phyloP scores from a whole-genome alignment of 2,797 vertebrate species.

The Thripadectes ignobilis region DNA sequence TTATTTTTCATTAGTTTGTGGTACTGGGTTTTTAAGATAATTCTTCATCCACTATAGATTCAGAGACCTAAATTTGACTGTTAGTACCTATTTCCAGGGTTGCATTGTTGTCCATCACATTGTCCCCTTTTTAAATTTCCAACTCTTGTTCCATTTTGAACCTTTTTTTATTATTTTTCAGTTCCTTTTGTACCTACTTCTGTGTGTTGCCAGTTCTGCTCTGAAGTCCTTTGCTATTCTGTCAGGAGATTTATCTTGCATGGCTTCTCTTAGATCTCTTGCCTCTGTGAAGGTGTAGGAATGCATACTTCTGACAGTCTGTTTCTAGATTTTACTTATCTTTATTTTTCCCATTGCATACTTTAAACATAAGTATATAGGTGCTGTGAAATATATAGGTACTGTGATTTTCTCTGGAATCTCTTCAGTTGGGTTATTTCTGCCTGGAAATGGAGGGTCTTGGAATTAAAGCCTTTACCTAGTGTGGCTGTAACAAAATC shows the following conservation, averaged over 20 bases:
- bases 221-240: not conserved
- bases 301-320: not conserved
- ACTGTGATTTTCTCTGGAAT: not conserved
- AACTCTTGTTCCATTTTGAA: not conserved
- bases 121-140: not conserved
- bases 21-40: not conserved
- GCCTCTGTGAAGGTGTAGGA: not conserved
- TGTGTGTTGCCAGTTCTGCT: not conserved
- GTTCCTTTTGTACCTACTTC: not conserved
- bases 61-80: not conserved
- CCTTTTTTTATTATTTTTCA: not conserved
- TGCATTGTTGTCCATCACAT: not conserved
- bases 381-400: not conserved
- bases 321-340: not conserved
- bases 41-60: not conserved
- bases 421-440: not conserved
- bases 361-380: not conserved
- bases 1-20: not conserved
- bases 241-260: not conserved
- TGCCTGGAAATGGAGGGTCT: not conserved
- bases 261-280: not conserved
- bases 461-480: not conserved
- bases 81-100: not conserved
- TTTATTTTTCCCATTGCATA: not conserved
- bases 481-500: not conserved